These are phyloP conservation scores for Sakesphorus luctuosus DNA, from an alignment of 2,113 vertebrate species.

Conservation along the genomic window DNA sequence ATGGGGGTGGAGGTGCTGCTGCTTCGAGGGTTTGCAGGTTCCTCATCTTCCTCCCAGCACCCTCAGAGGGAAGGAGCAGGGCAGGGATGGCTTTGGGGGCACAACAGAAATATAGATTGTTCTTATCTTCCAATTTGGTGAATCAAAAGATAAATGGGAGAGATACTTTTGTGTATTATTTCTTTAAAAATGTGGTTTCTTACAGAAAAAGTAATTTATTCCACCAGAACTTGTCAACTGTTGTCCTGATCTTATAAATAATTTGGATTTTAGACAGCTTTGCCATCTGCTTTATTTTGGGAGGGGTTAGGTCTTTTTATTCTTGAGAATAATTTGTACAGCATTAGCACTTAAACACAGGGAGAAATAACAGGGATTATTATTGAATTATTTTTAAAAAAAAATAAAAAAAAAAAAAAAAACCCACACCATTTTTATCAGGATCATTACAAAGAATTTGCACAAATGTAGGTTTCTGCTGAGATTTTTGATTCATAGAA, in stretches of 20 bases:
- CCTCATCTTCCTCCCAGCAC: not conserved
- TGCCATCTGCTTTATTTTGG: not conserved
- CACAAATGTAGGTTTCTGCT: not conserved
- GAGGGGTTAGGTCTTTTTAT: not conserved
- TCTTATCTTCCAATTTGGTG: not conserved
- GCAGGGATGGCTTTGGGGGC: not conserved
- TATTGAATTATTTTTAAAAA: not conserved
- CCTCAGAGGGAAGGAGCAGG: not conserved
- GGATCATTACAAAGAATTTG: not conserved
- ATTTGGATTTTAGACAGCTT: not conserved
- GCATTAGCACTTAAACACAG: not conserved
- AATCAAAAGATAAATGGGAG: not conserved
- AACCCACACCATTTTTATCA: not conserved
- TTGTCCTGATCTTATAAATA: not conserved
- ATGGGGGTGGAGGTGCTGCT: not conserved
- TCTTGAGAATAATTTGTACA: not conserved
- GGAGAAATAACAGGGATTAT: not conserved
- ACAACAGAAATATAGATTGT: not conserved
- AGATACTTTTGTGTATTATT: not conserved
- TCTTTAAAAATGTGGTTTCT: not conserved
- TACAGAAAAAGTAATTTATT: not conserved
- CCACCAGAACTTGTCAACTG: not conserved
- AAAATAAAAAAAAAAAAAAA: not conserved
- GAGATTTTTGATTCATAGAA: conserved; percentile 20
- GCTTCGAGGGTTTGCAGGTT: no score